Conservation (phyloP, 2,888 invertebrate genomes). For the Agrotis segetum region DNA sequence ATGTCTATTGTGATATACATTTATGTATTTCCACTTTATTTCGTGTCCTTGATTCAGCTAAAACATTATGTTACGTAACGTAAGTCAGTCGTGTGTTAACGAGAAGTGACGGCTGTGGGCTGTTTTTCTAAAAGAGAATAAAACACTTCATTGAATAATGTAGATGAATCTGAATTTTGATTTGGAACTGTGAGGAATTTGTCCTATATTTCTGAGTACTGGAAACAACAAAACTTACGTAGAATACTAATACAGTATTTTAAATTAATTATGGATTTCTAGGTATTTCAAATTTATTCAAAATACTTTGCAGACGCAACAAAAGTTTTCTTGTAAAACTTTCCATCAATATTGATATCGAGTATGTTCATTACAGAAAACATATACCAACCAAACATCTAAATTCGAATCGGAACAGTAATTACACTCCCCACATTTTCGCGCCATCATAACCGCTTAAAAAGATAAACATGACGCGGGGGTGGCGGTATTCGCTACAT, state of each 20-base stretch:
- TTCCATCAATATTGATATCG: neutral
- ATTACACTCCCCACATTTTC: conserved; percentile 33
- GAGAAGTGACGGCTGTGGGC: conserved; percentile 20
- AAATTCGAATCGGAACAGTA: conserved; percentile 33
- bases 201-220: neutral
- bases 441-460: conserved; percentile 50
- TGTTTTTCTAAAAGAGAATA: conserved; percentile 30
- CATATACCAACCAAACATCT: conserved; percentile 17
- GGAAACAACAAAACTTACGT: neutral
- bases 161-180: conserved; percentile 18
- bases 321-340: conserved; percentile 4
- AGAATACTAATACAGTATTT: neutral
- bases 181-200: conserved; percentile 1
- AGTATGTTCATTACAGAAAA: conserved; percentile 11
- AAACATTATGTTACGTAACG: conserved; percentile 42
- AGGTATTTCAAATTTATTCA: neutral
- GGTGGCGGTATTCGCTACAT: conserved; percentile 74
- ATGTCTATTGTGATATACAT: conserved; percentile 46
- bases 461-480: conserved; percentile 62
- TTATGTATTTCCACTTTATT: conserved; percentile 46
- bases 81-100: conserved; percentile 35
- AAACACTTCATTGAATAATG: conserved; percentile 35
- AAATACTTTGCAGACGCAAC: neutral
- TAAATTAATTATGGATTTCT: neutral
- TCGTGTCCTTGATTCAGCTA: conserved; percentile 46